phyloP scores from a whole-genome alignment of 2,113 vertebrate species.

The Puma concolor region DNA sequence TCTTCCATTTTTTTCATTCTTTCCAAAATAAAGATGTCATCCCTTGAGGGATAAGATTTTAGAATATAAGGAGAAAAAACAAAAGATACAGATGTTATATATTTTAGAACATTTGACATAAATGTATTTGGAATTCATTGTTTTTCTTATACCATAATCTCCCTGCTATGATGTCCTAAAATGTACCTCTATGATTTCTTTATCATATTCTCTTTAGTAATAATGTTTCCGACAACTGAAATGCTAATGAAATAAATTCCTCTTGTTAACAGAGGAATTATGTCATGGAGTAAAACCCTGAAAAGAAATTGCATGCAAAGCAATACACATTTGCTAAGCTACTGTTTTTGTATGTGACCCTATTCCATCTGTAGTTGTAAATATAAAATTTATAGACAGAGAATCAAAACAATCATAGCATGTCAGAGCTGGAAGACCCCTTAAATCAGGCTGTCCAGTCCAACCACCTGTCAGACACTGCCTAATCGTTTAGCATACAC shows the following conservation, averaged over 20 bases:
- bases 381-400: not conserved
- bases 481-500: not conserved
- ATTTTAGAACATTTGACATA: not conserved
- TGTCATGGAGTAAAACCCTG: not conserved
- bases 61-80: not conserved
- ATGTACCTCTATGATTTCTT: not conserved
- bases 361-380: not conserved
- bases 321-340: not conserved
- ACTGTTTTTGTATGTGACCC: not conserved
- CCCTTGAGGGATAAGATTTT: not conserved
- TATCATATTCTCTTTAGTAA: not conserved
- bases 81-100: not conserved
- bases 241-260: not conserved
- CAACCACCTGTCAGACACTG: not conserved
- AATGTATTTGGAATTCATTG: not conserved
- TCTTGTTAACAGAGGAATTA: not conserved
- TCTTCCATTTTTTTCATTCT: not conserved
- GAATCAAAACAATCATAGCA: not conserved
- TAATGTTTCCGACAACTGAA: not conserved
- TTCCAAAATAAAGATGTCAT: not conserved
- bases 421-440: not conserved
- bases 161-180: not conserved
- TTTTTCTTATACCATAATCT: not conserved
- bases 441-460: not conserved
- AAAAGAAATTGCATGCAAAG: not conserved